Percentiles rank a stretch among this genome's conserved stretches.
These are phyloP conservation scores for Pogoniulus pusillus DNA, from an alignment of 2,797 vertebrate species.

Conservation along the genomic window DNA sequence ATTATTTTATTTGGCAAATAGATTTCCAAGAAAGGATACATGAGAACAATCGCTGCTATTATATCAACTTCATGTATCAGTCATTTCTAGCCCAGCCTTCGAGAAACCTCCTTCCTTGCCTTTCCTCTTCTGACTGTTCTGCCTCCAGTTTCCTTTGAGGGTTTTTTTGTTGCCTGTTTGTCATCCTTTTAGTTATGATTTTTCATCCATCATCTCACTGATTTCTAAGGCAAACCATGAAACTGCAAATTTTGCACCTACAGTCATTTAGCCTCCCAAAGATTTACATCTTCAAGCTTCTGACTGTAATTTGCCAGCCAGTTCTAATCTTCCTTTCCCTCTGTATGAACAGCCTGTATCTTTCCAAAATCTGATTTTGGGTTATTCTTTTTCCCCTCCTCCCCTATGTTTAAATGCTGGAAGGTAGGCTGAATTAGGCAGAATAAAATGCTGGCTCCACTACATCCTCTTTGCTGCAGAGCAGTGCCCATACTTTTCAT, in stretches of 20 bases:
- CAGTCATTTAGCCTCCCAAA: not conserved
- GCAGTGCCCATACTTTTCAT: conserved; percentile 53
- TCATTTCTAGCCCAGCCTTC: not conserved
- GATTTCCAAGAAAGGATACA: not conserved
- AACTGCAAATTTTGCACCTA: conserved; percentile 5
- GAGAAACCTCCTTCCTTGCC: not conserved
- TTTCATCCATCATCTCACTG: conserved; percentile 3
- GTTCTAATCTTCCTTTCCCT: conserved; percentile 12
- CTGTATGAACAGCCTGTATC: conserved; percentile 11
- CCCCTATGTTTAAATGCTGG: conserved; percentile 1
- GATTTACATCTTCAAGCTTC: conserved; percentile 14
- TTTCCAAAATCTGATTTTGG: conserved; percentile 26
- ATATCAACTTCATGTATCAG: not conserved
- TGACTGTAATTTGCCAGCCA: not conserved
- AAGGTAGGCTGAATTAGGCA: not conserved
- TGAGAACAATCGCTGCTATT: conserved; percentile 17
- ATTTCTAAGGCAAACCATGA: not conserved
- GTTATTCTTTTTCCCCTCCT: not conserved
- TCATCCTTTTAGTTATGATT: not conserved
- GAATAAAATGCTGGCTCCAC: conserved; percentile 24
- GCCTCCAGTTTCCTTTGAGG: not conserved
- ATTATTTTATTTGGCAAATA: conserved; percentile 44
- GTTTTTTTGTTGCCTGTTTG: not conserved
- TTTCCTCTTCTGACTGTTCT: not conserved
- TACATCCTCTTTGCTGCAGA: conserved; percentile 35